Evolutionary conservation across 2,888 invertebrate genomes (phyloP).

Genomic region (Noctua comes): DNA sequence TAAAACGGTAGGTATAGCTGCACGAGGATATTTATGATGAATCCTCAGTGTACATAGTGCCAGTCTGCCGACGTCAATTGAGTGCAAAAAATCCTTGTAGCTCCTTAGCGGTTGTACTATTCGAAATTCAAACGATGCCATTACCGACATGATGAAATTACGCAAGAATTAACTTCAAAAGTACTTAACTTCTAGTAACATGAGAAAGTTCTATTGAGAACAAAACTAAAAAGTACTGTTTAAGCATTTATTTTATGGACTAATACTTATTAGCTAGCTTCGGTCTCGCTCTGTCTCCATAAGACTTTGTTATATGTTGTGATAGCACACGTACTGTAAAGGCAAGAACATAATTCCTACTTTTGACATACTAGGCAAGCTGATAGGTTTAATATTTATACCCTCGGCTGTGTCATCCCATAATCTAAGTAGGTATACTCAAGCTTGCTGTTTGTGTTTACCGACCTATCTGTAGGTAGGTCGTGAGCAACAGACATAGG

Average conservation of each 20-base stretch:
- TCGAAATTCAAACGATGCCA: too few species aligned
- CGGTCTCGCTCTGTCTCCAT: neutral
- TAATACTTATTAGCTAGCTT: neutral
- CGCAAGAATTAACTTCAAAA: neutral
- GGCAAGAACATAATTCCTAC: neutral
- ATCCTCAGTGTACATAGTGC: too few species aligned
- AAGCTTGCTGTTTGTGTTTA: neutral
- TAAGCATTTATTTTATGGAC: neutral
- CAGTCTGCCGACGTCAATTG: too few species aligned
- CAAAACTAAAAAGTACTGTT: too few species aligned
- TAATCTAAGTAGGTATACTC: neutral
- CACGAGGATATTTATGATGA: too few species aligned
- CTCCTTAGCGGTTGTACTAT: too few species aligned
- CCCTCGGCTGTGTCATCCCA: neutral
- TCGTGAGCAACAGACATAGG: neutral
- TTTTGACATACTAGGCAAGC: neutral
- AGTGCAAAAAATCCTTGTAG: too few species aligned
- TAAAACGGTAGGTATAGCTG: too few species aligned
- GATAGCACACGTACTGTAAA: neutral
- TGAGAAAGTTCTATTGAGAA: too few species aligned
- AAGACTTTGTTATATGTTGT: too few species aligned
- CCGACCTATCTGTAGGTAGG: neutral
- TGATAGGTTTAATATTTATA: conserved; percentile 17
- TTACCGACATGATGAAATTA: too few species aligned
- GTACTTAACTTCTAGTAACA: too few species aligned